Base-by-base conservation (phyloP, 2,797 vertebrate genomes). In the Cirrhinus mrigala region DNA sequence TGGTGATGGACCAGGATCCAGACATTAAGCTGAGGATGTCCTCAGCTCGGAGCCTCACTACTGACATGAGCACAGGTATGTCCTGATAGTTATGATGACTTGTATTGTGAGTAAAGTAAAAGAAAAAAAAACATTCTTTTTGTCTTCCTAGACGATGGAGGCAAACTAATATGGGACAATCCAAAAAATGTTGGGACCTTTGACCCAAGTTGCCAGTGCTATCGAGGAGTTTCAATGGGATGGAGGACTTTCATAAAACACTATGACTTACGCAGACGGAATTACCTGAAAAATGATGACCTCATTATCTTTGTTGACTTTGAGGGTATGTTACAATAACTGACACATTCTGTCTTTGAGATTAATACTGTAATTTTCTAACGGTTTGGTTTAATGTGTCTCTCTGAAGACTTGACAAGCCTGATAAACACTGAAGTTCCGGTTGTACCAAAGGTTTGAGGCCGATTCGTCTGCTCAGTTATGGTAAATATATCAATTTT, bases 1-100 rank as follows among this genome's bases (percentile, higher is more conserved):
- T 96, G 0, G 93, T 98, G 69, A 95, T 99, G 71, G 98, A 98
- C 91, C 97, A 99, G 89, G 95, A 98, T 82, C 94, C 97, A 0
- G 95, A 98, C 0, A 81, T 94, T 66, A 91, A 90, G 56, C 89
- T 94, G 8, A 96, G 97, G 91, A 98, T 98, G 97, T 98, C 98
- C 16, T 90, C 96, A 0, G 97, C 94, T 73, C 92, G 90, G 84
- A 96, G 95, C 89, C 94, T 98, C 69, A 98, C 97, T 0, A 98
- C 97, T 16, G 87, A 94, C 48, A 9, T 79, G 81, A 81, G 0
- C 29, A 80, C 40, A 1, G 88, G 94, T 94, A 92, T 83, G 89
- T 85, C 5, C 10, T 86, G 3, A n/a, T 11, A 6, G 58, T 12
- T 40, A 44, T 15, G 3, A 24, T 48, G 16, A 37, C n/a, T 27